phyloP scores from a whole-genome alignment of 2,797 vertebrate species.

The Pipistrellus kuhlii region DNA sequence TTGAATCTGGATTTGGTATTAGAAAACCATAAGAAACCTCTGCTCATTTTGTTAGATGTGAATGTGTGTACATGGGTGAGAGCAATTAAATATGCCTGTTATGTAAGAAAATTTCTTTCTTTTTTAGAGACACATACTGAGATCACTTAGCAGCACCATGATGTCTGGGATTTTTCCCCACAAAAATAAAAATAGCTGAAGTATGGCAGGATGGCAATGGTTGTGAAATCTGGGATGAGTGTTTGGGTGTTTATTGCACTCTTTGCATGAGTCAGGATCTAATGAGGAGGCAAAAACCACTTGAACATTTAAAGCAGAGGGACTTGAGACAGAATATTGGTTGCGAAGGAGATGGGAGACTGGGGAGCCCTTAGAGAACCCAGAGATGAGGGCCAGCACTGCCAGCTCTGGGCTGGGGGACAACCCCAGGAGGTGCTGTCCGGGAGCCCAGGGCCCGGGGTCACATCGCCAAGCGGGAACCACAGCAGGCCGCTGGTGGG shows the following conservation, averaged over 20 bases:
- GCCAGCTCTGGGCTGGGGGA: neutral
- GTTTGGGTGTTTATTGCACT: neutral
- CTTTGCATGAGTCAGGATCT: slow-evolving; percentile 41
- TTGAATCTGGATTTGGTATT: neutral
- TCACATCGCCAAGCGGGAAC: neutral
- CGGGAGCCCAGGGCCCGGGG: neutral
- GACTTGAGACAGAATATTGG: neutral
- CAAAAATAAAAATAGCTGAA: slow-evolving; percentile 72
- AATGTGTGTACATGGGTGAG: neutral
- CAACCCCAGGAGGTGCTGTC: neutral
- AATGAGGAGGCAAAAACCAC: neutral
- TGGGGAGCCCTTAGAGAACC: neutral
- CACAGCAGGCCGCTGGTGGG: neutral
- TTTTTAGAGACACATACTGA: slow-evolving; percentile 28
- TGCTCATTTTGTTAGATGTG: neutral
- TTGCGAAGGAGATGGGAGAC: neutral
- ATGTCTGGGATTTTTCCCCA: slow-evolving; percentile 7
- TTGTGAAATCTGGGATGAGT: slow-evolving; percentile 34
- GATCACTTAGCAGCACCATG: slow-evolving; percentile 44
- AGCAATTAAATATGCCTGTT: neutral
- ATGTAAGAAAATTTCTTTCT: slow-evolving; percentile 26
- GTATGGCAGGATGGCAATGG: slow-evolving; percentile 25
- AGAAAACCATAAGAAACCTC: neutral
- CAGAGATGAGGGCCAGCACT: neutral
- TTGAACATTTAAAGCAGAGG: neutral